Evolutionary conservation across 92 coral and sea anemone species (phyloP), one percentile per base, ranked within the genome.

Genomic region (Palythoa grandiflora): DNA sequence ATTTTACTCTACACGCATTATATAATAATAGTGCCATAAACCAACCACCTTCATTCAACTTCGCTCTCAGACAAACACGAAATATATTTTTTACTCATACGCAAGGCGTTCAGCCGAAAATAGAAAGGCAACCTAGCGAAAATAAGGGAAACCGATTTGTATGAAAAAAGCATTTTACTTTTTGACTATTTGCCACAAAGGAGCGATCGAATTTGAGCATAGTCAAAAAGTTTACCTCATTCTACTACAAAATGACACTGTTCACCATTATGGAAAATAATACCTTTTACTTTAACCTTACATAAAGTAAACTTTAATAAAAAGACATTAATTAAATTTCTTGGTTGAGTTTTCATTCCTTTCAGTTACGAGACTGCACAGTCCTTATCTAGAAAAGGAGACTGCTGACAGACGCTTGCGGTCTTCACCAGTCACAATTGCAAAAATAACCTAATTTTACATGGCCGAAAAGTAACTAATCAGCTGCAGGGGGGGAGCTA

Each of bases 261-360:
- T 48, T 70, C 75, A 68, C 75, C 55, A 81, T 65, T 63, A 14
- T 14, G 28, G 55, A 66, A 81, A 66, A 81, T 44, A 81, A 66
- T 63, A 65, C 86, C 47, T 81, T 63, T 81, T 70, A 66, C 14
- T 66, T 80, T 66, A 81, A 44, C 57, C 28, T 65, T 81, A 59
- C 71, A 57, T 39, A 80, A 65, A 70, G 86, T 81, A 75, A 80
- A 81, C 63, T 81, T 81, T 81, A 81, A 44, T 44, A 44, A 47
- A 68, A 81, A 66, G 66, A 44, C 59, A 81, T 44, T 81, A 81
- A 65, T 65, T 65, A 44, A 38, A 66, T 39, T 54, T 63, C 37
- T 81, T 48, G 48, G 61, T 48, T 65, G 35, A 16, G 44, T 35
- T 17, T 40, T 55, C 86, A 40, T 20, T 38, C 55, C 61, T 61